Evolutionary conservation across 2,888 invertebrate genomes (phyloP).

Genomic region (Andrena marginata): DNA sequence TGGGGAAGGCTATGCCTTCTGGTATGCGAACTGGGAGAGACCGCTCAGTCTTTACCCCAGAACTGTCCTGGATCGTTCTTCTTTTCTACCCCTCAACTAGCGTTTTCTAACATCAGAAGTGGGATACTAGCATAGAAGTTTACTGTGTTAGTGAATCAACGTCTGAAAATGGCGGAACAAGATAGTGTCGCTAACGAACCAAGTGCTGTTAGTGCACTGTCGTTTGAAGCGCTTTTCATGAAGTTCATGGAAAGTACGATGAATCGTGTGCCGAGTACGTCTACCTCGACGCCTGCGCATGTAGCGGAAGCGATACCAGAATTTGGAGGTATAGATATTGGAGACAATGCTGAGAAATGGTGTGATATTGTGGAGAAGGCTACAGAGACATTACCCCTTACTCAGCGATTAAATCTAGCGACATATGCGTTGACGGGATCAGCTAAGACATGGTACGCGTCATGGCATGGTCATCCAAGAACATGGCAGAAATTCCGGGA

Average conservation of each 20-base stretch:
- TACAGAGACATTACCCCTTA: background rate
- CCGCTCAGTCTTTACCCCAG: too few relatives aligned
- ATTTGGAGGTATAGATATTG: constrained; percentile 11
- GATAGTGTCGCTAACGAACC: background rate
- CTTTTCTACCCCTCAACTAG: accelerated
- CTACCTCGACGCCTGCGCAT: background rate
- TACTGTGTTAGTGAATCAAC: background rate
- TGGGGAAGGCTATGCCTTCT: too few relatives aligned
- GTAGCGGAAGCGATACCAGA: background rate
- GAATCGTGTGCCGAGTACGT: background rate
- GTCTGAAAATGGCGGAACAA: background rate
- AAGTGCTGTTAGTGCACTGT: background rate
- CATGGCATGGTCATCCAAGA: background rate
- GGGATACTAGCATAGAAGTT: background rate
- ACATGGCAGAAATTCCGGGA: constrained; percentile 11
- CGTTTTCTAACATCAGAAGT: background rate
- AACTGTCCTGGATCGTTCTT: background rate
- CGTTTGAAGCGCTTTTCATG: background rate
- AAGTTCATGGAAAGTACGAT: background rate
- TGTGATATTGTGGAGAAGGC: constrained; percentile 10
- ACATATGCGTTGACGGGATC: constrained; percentile 4
- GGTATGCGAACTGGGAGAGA: too few relatives aligned
- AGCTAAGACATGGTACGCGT: constrained; percentile 14
- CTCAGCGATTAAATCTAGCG: constrained; percentile 4
- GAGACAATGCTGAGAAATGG: constrained; percentile 6